phyloP scores from a whole-genome alignment of 2,888 invertebrate genomes.

The Idaea aversata region DNA sequence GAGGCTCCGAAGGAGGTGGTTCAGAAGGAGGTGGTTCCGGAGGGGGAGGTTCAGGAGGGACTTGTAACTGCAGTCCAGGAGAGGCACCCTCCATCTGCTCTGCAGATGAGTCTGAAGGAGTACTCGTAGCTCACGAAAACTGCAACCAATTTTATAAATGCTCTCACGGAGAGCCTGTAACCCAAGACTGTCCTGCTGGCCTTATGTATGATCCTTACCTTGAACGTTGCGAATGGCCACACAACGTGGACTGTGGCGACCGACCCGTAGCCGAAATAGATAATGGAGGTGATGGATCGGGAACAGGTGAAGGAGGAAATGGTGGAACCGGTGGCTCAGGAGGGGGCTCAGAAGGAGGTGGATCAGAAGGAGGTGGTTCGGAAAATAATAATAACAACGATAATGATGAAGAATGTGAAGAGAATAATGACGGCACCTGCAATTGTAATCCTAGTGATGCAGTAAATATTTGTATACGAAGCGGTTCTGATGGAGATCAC shows the following conservation, averaged over 20 bases:
- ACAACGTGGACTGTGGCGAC: slow-evolving; percentile 30
- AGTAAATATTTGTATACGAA: slow-evolving; percentile 34
- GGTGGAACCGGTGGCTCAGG: slow-evolving; percentile 1
- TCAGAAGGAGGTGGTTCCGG: slow-evolving; percentile 2
- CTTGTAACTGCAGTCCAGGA: slow-evolving; percentile 24
- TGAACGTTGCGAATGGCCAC: slow-evolving; percentile 35
- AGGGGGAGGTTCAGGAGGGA: slow-evolving; percentile 11
- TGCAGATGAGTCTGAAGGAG: slow-evolving; percentile 30
- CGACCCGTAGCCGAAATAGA: slow-evolving; percentile 18
- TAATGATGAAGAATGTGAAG: slow-evolving; percentile 5
- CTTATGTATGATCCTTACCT: slow-evolving; percentile 33
- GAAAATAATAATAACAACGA: slow-evolving; percentile 7
- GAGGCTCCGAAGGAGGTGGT: slow-evolving; percentile 9
- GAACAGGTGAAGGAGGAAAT: not conserved
- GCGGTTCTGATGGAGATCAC: slow-evolving; percentile 38
- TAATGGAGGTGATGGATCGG: not conserved
- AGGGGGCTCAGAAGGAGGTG: not conserved
- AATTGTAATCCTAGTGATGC: slow-evolving; percentile 36
- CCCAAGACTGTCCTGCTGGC: slow-evolving; percentile 24
- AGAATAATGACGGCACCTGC: slow-evolving; percentile 15
- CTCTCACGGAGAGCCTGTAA: slow-evolving; percentile 29
- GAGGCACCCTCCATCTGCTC: slow-evolving; percentile 26
- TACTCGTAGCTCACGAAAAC: slow-evolving; percentile 38
- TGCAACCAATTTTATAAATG: slow-evolving; percentile 42
- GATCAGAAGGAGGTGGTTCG: slow-evolving; percentile 3